Evolutionary conservation across 2,113 vertebrate species (phyloP).

Genomic region (Ellobius talpinus): DNA sequence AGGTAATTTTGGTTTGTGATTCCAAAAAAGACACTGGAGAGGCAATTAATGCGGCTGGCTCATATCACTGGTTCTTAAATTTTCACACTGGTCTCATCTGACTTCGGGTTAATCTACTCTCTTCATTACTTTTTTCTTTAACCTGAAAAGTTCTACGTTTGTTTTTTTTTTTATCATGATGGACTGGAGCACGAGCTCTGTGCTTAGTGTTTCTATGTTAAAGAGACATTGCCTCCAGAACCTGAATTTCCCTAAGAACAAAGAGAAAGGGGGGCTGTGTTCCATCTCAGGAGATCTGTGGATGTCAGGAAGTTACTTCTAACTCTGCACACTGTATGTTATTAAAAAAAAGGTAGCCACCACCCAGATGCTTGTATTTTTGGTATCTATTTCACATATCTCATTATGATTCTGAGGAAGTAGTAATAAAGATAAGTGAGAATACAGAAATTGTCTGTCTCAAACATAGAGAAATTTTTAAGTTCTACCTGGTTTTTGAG

Average conservation of each 20-base stretch:
- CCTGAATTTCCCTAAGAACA: neutral
- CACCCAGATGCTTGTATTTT: neutral
- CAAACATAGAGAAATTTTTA: neutral
- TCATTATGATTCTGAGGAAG: conserved; percentile 52
- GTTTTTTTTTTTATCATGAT: neutral
- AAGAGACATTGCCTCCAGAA: neutral
- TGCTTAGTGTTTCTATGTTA: neutral
- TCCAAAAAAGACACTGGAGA: neutral
- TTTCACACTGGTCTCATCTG: neutral
- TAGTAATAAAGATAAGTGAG: neutral
- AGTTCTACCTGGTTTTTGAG: neutral
- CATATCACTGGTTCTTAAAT: neutral
- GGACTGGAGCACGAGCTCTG: neutral
- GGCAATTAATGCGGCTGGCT: accelerated
- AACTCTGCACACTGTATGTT: accelerated
- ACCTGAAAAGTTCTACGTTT: neutral
- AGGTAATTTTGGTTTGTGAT: neutral
- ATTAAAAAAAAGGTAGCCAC: neutral
- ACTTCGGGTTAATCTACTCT: neutral
- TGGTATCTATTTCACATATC: neutral
- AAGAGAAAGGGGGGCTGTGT: accelerated
- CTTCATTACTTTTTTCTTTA: conserved; percentile 38
- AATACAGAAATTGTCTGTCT: neutral
- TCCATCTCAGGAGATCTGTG: neutral
- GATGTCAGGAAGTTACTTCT: neutral